These are phyloP conservation scores for Alces alces DNA, from an alignment of 2,113 vertebrate species.

Conservation along the genomic window DNA sequence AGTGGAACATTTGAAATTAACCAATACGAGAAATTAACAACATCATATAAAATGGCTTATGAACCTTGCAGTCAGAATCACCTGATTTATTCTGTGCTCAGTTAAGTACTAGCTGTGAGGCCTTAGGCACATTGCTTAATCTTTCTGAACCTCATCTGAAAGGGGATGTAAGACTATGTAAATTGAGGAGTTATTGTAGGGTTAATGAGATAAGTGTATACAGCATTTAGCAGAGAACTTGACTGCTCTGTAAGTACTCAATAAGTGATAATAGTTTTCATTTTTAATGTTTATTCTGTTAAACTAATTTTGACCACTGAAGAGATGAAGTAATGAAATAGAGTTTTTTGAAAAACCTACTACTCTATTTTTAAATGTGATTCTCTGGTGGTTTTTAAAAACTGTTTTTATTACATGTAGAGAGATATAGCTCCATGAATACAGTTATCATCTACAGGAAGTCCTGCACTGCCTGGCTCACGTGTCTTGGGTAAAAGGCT, in stretches of 20 bases:
- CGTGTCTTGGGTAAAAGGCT: not conserved
- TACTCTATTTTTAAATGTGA: not conserved
- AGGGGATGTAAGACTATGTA: not conserved
- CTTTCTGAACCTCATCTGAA: not conserved
- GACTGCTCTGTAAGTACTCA: not conserved
- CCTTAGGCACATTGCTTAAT: not conserved
- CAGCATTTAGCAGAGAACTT: not conserved
- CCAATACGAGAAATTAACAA: not conserved
- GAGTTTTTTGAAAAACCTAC: not conserved
- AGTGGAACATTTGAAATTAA: conserved; percentile 8
- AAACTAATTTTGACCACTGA: not conserved
- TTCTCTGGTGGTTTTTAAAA: not conserved
- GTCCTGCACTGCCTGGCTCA: not conserved
- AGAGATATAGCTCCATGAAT: not conserved
- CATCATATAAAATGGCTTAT: not conserved
- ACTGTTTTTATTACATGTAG: not conserved
- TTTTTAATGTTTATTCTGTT: not conserved
- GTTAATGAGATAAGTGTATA: not conserved
- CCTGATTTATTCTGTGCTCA: not conserved
- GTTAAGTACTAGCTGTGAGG: not conserved
- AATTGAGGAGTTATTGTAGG: not conserved
- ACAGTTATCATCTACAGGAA: not conserved
- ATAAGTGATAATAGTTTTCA: not conserved
- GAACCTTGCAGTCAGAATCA: not conserved
- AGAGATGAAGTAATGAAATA: not conserved